Conservation (phyloP, 2,797 vertebrate genomes). For the Capromys pilorides region DNA sequence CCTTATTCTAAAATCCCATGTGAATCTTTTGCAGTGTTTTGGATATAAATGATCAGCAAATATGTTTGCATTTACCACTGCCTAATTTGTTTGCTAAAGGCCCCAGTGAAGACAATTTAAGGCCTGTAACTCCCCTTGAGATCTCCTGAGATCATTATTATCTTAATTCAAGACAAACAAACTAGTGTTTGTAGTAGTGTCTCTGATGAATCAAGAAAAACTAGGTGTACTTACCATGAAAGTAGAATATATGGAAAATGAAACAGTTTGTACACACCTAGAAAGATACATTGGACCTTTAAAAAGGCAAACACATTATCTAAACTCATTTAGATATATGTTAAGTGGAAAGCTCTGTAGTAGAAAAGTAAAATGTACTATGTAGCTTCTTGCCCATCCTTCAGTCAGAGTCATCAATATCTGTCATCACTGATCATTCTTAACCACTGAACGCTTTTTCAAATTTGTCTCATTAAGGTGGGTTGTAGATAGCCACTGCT, state of each 20-base stretch:
- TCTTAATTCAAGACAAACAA: constrained; percentile 46
- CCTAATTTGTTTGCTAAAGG: neutral
- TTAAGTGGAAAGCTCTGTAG: neutral
- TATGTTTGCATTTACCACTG: neutral
- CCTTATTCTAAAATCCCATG: constrained; percentile 32
- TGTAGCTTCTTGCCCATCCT: neutral
- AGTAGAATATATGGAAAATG: constrained; percentile 26
- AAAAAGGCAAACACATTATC: neutral
- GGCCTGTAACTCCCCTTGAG: neutral
- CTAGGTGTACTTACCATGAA: neutral
- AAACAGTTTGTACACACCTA: neutral
- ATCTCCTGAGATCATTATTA: constrained; percentile 7
- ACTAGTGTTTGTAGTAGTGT: neutral
- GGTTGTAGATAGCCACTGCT: neutral
- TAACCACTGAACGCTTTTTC: neutral
- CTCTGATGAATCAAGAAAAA: neutral
- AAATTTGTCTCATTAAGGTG: neutral
- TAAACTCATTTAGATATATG: neutral
- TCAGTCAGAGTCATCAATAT: neutral
- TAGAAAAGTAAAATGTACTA: neutral
- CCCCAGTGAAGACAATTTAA: neutral
- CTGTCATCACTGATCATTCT: neutral
- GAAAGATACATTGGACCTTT: neutral
- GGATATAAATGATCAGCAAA: constrained; percentile 47
- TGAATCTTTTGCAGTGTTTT: neutral